These are phyloP conservation scores for Caenorhabditis inopinata DNA, from an alignment of 1,140 invertebrate genomes.

Conservation along the genomic window DNA sequence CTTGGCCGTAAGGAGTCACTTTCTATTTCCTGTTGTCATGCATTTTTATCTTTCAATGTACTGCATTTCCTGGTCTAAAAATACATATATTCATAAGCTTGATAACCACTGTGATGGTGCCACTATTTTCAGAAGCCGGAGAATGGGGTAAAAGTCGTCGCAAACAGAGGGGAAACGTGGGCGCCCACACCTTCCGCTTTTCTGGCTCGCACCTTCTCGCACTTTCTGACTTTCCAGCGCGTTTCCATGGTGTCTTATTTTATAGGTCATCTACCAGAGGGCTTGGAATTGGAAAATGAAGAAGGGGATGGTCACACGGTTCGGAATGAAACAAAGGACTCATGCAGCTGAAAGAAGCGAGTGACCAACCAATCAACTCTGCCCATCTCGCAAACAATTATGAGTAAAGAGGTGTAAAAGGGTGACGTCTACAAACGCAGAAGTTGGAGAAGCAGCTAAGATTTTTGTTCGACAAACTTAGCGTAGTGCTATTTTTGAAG, in stretches of 20 bases:
- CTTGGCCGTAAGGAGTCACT: neutral
- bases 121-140: too few species aligned
- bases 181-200: too few species aligned
- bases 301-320: neutral
- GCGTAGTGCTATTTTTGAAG: neutral
- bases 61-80: neutral
- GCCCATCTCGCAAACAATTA: conserved; percentile 30
- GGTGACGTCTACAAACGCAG: neutral
- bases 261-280: neutral
- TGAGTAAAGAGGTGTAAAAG: conserved; percentile 15
- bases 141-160: too few species aligned
- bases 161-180: too few species aligned
- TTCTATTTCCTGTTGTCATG: neutral
- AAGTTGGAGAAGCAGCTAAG: neutral
- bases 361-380: conserved; percentile 22
- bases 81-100: conserved; percentile 2
- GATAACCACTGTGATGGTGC: too few species aligned
- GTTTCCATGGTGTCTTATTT: too few species aligned
- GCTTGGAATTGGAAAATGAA: neutral
- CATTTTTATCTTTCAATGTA: neutral
- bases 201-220: too few species aligned
- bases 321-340: conserved; percentile 6
- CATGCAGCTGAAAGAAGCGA: neutral
- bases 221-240: too few species aligned
- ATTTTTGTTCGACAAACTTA: conserved; percentile 9